Percentiles rank a stretch among this genome's conserved stretches.
Conservation (phyloP, 2,113 vertebrate genomes). For the Cyanoramphus novaezelandiae region DNA sequence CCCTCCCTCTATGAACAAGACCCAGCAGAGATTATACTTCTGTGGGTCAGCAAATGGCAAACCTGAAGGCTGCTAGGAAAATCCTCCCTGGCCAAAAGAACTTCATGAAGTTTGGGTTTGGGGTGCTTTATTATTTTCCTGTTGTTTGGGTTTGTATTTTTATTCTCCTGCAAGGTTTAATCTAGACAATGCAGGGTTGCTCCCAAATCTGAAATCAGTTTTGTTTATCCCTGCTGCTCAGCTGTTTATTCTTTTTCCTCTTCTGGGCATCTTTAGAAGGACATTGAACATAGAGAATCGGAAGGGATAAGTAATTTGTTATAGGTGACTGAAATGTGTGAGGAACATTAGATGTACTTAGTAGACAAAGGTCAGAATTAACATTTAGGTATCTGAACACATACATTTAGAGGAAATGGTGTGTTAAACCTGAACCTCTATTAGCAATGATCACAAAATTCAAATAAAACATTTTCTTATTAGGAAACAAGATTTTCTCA, state of each 20-base stretch:
- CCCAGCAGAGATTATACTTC: background rate
- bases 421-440: conserved; percentile 43
- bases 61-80: background rate
- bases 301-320: conserved; percentile 20
- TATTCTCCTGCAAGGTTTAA: background rate
- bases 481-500: background rate
- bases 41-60: background rate
- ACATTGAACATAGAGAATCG: background rate
- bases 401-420: conserved; percentile 26
- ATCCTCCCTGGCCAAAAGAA: background rate
- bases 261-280: background rate
- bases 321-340: conserved; percentile 26
- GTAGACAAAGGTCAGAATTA: conserved; percentile 66
- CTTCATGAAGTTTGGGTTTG: background rate
- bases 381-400: conserved; percentile 55
- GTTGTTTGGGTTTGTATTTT: accelerated
- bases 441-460: conserved; percentile 46
- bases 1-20: background rate
- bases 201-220: background rate
- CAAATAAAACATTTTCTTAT: background rate
- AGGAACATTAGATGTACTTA: conserved; percentile 43
- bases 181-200: background rate
- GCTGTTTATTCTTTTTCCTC: accelerated
- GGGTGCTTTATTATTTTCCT: background rate
- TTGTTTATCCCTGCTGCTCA: background rate